Conservation (phyloP, 30 jellyfish, hydroid and myxozoan species). For the Aurelia coerulea region DNA sequence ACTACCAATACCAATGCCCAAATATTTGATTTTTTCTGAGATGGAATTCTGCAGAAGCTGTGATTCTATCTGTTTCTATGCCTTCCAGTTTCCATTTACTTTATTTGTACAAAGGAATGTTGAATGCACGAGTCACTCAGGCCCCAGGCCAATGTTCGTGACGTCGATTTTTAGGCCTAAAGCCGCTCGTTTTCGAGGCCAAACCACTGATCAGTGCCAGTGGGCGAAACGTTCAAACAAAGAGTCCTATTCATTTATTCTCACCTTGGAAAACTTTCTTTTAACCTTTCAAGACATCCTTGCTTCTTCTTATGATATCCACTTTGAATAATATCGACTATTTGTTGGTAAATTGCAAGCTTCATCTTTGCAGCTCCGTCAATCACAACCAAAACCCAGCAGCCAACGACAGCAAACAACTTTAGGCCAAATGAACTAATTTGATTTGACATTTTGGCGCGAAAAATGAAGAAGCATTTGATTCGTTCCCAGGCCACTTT, state of each 20-base stretch:
- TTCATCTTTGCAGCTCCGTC: constrained; percentile 28
- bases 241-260: not conserved
- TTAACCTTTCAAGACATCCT: constrained; percentile 13
- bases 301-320: constrained; percentile 11
- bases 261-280: constrained; percentile 22
- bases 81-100: no score
- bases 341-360: constrained; percentile 28
- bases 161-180: not conserved
- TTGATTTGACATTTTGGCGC: not conserved
- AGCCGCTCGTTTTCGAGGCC: no score
- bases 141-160: no score
- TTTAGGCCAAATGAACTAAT: not conserved
- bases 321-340: constrained; percentile 13
- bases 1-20: no score
- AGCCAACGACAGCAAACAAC: not conserved
- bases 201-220: no score
- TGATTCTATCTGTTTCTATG: no score
- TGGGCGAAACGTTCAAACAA: not conserved
- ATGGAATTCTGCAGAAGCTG: no score
- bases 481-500: not conserved
- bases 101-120: no score
- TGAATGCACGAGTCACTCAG: no score
- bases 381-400: not conserved
- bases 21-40: no score
- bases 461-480: not conserved